These are phyloP conservation scores for Hydra vulgaris DNA, from an alignment of 30 jellyfish, hydroid and myxozoan species.

Conservation along the genomic window DNA sequence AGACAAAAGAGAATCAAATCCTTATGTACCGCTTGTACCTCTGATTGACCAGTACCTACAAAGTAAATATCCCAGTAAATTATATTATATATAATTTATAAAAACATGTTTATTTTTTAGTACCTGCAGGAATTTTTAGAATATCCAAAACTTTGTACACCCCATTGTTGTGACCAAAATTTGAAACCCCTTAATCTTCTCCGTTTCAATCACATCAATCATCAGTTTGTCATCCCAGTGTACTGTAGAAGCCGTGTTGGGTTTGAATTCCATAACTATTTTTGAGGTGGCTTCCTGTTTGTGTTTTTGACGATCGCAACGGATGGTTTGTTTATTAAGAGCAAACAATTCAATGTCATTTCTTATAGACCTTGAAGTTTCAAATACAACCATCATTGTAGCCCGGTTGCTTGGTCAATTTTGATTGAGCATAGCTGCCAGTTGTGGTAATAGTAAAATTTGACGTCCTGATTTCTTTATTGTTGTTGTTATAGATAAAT, in stretches of 20 bases:
- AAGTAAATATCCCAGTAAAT: background rate
- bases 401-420: background rate
- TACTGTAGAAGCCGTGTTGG: background rate
- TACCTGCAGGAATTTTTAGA: background rate
- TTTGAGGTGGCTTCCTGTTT: background rate
- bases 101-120: background rate
- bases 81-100: no score
- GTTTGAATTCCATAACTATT: background rate
- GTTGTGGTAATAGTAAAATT: no score
- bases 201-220: background rate
- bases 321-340: background rate
- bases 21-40: background rate
- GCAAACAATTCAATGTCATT: background rate
- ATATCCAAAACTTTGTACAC: background rate
- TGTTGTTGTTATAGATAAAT: no score
- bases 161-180: background rate
- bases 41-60: background rate
- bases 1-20: background rate
- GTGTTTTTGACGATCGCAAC: background rate
- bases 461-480: no score
- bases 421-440: background rate
- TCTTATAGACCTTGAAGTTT: background rate
- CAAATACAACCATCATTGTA: background rate
- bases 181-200: background rate
- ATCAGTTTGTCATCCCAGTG: slow-evolving; percentile 5